phyloP scores from a whole-genome alignment of 1,140 invertebrate species.

The Drosophila insularis region DNA sequence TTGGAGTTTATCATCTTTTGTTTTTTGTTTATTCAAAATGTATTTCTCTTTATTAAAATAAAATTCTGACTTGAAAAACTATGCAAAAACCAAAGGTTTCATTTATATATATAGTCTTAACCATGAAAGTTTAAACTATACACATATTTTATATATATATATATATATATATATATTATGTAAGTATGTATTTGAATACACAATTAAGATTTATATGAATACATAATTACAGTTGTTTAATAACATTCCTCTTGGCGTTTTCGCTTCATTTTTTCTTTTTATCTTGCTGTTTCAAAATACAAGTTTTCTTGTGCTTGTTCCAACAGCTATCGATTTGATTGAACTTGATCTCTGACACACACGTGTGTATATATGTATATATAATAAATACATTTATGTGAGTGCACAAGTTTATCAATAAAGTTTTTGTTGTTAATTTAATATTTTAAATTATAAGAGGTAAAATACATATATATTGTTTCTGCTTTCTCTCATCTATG shows the following conservation, averaged over 20 bases:
- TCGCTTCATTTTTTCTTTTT: not conserved
- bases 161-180: constrained; percentile 39
- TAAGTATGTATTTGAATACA: constrained; percentile 40
- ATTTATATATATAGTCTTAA: constrained; percentile 25
- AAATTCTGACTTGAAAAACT: constrained; percentile 62
- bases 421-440: constrained; percentile 38
- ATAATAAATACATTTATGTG: constrained; percentile 5
- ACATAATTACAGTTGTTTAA: constrained; percentile 68
- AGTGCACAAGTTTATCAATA: constrained; percentile 18
- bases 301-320: not conserved
- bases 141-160: constrained; percentile 37
- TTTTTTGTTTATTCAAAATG: constrained; percentile 19
- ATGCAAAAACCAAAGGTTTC: constrained; percentile 49
- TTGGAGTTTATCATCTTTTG: constrained; percentile 22
- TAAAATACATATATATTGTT: constrained; percentile 53
- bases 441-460: constrained; percentile 62
- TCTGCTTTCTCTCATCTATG: constrained; percentile 37
- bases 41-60: constrained; percentile 47
- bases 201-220: constrained; percentile 59
- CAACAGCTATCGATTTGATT: not conserved
- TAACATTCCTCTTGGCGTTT: constrained; percentile 31
- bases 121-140: not conserved
- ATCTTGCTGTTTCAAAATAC: constrained; percentile 21
- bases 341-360: not conserved
- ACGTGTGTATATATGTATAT: not conserved